Evolutionary conservation across 2,797 vertebrate genomes (phyloP).

Genomic region (Nannoperca australis): DNA sequence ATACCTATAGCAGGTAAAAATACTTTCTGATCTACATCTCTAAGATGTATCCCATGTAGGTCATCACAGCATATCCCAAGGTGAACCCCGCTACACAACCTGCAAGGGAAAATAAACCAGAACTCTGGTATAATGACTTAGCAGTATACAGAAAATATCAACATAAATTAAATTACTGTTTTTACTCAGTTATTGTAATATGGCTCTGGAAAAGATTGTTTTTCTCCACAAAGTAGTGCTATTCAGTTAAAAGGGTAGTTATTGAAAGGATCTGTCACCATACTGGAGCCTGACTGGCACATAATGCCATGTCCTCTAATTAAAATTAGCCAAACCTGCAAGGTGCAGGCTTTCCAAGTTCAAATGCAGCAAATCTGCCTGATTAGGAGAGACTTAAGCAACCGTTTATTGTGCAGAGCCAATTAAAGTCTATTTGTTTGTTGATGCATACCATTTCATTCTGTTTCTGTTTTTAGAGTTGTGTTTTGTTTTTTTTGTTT

Average conservation of each 20-base stretch:
- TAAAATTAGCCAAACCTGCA: conserved; percentile 20
- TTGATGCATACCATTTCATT: not conserved
- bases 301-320: conserved; percentile 3
- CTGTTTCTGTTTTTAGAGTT: not conserved
- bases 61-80: not conserved
- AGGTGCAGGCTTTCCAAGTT: not conserved
- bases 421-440: not conserved
- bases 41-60: no score
- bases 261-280: conserved; percentile 27
- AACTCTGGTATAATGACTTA: not conserved
- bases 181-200: not conserved
- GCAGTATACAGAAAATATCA: not conserved
- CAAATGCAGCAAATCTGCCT: conserved; percentile 9
- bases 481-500: not conserved
- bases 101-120: conserved; percentile 7
- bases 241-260: conserved; percentile 10
- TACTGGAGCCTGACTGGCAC: conserved; percentile 6
- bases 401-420: not conserved
- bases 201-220: not conserved
- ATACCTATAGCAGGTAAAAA: not conserved
- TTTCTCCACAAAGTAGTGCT: conserved; percentile 3
- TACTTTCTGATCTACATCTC: not conserved
- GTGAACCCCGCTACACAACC: not conserved
- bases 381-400: conserved; percentile 6
- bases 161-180: not conserved